Conservation (phyloP, 2,888 invertebrate genomes). For the Nesidiocoris tenuis region DNA sequence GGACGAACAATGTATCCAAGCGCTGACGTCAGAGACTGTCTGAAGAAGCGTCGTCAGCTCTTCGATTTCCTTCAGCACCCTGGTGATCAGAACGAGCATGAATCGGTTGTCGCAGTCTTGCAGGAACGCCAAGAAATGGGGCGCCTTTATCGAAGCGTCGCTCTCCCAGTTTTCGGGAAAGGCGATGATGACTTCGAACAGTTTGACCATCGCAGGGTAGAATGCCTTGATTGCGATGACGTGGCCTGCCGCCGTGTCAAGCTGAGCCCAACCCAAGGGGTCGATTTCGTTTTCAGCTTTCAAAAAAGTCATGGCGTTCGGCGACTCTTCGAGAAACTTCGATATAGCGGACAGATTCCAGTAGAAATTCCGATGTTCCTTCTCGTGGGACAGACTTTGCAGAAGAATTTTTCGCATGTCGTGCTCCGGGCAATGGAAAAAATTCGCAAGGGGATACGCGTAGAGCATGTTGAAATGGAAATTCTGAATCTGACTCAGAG, state of each 20-base stretch:
- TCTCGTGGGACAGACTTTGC: not conserved
- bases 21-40: not conserved
- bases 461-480: not conserved
- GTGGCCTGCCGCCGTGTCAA: not conserved
- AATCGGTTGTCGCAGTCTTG: not conserved
- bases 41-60: not conserved
- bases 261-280: not conserved
- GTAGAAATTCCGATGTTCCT: not conserved
- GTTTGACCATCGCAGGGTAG: not conserved
- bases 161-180: not conserved
- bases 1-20: not conserved
- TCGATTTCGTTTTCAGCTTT: not conserved
- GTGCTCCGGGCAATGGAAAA: not conserved
- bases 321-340: not conserved
- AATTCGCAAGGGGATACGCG: not conserved
- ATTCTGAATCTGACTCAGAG: not conserved
- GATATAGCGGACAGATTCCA: not conserved
- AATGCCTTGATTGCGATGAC: not conserved
- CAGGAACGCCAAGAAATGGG: not conserved
- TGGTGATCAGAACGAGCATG: not conserved
- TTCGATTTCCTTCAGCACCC: not conserved
- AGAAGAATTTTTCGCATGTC: not conserved
- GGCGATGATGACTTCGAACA: not conserved
- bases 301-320: not conserved
- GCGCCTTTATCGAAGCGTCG: not conserved